Conservation (phyloP, 1,140 invertebrate genomes). For the Papilio polytes region DNA sequence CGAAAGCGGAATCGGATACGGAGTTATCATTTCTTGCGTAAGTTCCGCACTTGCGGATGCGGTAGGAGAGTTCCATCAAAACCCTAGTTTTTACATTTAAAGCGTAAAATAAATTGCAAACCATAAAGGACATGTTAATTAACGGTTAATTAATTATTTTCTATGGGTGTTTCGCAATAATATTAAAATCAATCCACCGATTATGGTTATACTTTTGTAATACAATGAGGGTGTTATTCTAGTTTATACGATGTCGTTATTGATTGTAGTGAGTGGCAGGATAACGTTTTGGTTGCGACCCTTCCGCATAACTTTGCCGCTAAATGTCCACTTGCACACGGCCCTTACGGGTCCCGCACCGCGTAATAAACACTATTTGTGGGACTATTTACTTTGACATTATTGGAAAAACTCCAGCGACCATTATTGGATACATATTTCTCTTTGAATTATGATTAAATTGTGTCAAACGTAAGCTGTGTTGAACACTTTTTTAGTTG, state of each 20-base stretch:
- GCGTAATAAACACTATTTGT: slow-evolving; percentile 38
- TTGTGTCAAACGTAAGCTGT: background rate
- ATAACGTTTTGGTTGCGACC: slow-evolving; percentile 34
- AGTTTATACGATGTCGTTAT: slow-evolving; percentile 10
- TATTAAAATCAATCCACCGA: slow-evolving; percentile 10
- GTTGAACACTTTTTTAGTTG: background rate
- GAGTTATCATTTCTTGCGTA: too few relatives aligned
- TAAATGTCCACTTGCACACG: slow-evolving; percentile 39
- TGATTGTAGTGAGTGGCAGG: slow-evolving; percentile 24
- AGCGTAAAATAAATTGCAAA: background rate
- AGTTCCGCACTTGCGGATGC: too few relatives aligned
- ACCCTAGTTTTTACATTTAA: too few relatives aligned
- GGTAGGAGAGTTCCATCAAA: too few relatives aligned
- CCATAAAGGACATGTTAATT: background rate
- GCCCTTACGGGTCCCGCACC: slow-evolving; percentile 24
- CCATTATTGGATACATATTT: slow-evolving; percentile 6
- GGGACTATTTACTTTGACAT: slow-evolving; percentile 33
- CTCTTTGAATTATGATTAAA: background rate
- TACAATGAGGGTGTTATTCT: slow-evolving; percentile 6
- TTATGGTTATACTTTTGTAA: background rate
- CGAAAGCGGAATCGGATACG: too few relatives aligned
- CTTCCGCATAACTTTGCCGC: slow-evolving; percentile 39
- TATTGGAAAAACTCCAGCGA: slow-evolving; percentile 24
- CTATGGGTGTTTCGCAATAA: background rate
- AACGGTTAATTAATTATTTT: background rate